Conservation (phyloP, 2,888 invertebrate species). For the Agrochola litura region DNA sequence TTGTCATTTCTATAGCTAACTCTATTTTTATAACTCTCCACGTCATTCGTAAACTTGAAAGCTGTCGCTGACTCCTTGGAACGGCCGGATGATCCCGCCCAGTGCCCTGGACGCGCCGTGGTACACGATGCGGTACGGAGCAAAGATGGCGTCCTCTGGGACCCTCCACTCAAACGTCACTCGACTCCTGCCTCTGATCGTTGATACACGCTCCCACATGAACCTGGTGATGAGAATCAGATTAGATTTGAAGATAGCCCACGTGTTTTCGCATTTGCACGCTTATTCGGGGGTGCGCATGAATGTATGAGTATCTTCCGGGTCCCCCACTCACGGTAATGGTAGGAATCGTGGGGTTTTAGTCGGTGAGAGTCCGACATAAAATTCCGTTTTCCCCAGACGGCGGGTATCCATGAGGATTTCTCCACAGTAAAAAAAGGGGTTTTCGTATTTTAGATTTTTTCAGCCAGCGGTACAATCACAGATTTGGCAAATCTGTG, state of each 20-base stretch:
- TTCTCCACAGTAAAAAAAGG: background rate
- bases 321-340: background rate
- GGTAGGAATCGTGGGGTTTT: background rate
- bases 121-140: conserved; percentile 95
- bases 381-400: background rate
- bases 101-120: conserved; percentile 93
- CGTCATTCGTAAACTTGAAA: conserved; percentile 79
- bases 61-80: conserved; percentile 90
- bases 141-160: conserved; percentile 91
- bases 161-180: conserved; percentile 95
- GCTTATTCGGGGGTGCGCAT: background rate
- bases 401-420: background rate
- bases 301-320: background rate
- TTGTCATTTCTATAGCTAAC: background rate
- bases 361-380: background rate
- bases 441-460: background rate
- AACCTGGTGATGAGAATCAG: conserved; percentile 91
- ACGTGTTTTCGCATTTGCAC: background rate
- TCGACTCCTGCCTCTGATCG: conserved; percentile 93
- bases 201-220: conserved; percentile 93
- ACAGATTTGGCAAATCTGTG: no score
- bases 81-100: conserved; percentile 91
- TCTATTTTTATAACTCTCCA: background rate
- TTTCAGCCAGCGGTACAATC: background rate
- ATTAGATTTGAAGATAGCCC: background rate